Percentiles rank a stretch among this genome's conserved stretches.
These are phyloP conservation scores for Ischnus inquisitorius DNA, from an alignment of 2,888 invertebrate species.

Conservation along the genomic window DNA sequence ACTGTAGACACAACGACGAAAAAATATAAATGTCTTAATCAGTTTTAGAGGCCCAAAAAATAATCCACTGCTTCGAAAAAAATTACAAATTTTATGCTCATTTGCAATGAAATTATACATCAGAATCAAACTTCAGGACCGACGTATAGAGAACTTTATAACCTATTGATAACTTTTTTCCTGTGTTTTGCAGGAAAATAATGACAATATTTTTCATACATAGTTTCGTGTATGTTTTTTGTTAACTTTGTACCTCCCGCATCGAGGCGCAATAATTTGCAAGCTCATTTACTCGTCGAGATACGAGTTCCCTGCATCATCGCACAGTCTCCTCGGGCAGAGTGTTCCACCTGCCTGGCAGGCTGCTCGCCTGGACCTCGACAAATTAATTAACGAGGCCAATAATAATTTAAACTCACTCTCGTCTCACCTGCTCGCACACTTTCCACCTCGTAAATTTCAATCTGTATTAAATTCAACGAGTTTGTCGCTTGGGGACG, in stretches of 20 bases:
- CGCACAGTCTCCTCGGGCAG: neutral
- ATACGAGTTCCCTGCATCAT: conserved; percentile 10
- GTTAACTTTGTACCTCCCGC: conserved; percentile 20
- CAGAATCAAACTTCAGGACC: too few relatives aligned
- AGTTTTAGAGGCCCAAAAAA: neutral
- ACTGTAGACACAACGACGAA: neutral
- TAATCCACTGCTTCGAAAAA: neutral
- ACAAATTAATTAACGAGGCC: conserved; percentile 69
- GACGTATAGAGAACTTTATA: neutral
- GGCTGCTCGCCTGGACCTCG: conserved; percentile 46
- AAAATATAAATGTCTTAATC: neutral
- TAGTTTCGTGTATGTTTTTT: neutral
- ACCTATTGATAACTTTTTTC: neutral
- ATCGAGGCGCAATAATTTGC: conserved; percentile 35
- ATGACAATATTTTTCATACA: neutral
- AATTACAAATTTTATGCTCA: neutral
- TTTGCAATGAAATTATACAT: neutral
- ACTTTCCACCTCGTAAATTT: conserved; percentile 63
- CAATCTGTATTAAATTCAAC: conserved; percentile 44
- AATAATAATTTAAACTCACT: conserved; percentile 59
- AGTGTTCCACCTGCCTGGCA: conserved; percentile 48
- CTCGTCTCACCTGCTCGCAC: conserved; percentile 25
- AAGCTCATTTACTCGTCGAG: conserved; percentile 48
- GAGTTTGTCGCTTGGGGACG: conserved; percentile 39
- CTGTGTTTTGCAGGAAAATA: neutral